Evolutionary conservation across 2,113 vertebrate genomes (phyloP).

Genomic region (Candoia aspera): DNA sequence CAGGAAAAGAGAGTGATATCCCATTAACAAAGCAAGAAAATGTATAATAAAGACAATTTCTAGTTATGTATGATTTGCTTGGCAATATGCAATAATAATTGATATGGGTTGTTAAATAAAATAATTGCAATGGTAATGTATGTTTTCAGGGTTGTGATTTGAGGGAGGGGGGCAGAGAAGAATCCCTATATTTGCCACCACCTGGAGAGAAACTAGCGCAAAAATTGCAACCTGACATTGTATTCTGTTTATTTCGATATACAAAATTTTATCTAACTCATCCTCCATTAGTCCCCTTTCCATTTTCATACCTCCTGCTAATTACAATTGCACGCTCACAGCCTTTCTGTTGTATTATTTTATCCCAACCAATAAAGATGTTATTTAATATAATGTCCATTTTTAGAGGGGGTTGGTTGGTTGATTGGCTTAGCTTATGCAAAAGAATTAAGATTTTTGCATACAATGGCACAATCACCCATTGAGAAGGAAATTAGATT

Average conservation of each 20-base stretch:
- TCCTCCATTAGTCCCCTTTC: not conserved
- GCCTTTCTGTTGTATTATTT: not conserved
- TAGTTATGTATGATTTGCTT: not conserved
- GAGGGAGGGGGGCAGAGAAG: not conserved
- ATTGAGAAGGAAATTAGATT: not conserved
- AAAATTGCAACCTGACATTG: not conserved
- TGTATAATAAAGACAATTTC: constrained; percentile 15
- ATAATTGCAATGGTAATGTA: constrained; percentile 46
- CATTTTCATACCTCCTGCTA: not conserved
- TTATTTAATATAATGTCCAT: not conserved
- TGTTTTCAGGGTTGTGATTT: not conserved
- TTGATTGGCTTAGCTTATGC: not conserved
- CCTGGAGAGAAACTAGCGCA: not conserved
- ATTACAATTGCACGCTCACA: not conserved
- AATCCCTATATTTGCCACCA: not conserved
- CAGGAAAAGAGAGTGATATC: constrained; percentile 40
- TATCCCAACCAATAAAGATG: not conserved
- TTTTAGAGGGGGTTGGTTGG: not conserved
- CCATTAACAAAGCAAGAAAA: constrained; percentile 60
- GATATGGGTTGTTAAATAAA: constrained; percentile 50
- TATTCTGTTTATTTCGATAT: not conserved
- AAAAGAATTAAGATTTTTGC: constrained; percentile 14
- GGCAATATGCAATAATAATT: constrained; percentile 44
- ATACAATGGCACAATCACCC: not conserved
- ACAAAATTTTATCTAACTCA: not conserved